phyloP scores from a whole-genome alignment of 2,797 vertebrate species.

The Eulemur coronatus region DNA sequence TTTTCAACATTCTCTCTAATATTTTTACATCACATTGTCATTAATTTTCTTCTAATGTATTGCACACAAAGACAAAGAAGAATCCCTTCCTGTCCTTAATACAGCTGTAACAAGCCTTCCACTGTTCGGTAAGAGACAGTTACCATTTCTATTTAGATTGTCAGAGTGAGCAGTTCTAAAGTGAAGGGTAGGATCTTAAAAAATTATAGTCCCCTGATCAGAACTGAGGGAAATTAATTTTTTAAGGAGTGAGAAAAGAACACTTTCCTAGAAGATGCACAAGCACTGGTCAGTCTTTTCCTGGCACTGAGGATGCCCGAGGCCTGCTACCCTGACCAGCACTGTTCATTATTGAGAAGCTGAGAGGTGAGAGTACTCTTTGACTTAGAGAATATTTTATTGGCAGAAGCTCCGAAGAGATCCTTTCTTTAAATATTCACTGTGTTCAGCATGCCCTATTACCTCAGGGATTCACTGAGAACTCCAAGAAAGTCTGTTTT shows the following conservation, averaged over 20 bases:
- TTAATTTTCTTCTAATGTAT: neutral
- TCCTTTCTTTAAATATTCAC: constrained; percentile 77
- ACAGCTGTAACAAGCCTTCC: constrained; percentile 26
- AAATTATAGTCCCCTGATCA: constrained; percentile 11
- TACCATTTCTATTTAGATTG: neutral
- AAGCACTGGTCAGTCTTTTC: constrained; percentile 57
- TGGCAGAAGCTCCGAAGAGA: constrained; percentile 79
- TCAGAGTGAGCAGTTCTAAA: neutral
- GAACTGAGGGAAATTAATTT: constrained; percentile 50
- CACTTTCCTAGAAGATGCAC: neutral
- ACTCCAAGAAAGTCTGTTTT: constrained; percentile 76
- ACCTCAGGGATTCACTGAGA: constrained; percentile 81
- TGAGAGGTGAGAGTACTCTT: constrained; percentile 73
- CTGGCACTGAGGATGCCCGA: constrained; percentile 47
- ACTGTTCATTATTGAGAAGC: constrained; percentile 82
- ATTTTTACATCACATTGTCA: neutral
- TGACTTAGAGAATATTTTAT: constrained; percentile 83
- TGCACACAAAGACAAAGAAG: neutral
- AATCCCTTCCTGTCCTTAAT: neutral
- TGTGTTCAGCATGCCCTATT: constrained; percentile 76
- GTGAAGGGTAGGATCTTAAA: neutral
- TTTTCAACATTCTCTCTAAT: neutral
- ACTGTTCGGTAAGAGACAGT: constrained; percentile 29
- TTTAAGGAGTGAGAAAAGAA: constrained; percentile 46
- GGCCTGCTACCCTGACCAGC: constrained; percentile 67